Conservation (phyloP, 2,797 vertebrate genomes). For the Helostoma temminkii region DNA sequence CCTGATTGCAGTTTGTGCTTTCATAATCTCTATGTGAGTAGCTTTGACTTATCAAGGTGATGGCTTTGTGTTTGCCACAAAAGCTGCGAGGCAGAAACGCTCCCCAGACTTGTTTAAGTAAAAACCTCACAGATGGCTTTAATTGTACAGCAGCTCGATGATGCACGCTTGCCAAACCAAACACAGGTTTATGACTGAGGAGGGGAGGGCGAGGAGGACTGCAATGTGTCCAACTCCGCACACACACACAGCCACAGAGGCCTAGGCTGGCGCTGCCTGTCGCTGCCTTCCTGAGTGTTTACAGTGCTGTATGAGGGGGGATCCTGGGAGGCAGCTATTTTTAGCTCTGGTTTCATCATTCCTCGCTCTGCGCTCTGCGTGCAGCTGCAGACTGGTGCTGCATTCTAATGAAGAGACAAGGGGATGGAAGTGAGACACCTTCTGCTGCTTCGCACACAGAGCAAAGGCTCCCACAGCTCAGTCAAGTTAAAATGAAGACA, state of each 20-base stretch:
- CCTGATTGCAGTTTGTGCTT: background rate
- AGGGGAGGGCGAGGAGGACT: conserved; percentile 41
- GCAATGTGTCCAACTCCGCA: conserved; percentile 49
- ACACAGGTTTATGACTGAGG: conserved; percentile 71
- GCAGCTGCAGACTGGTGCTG: conserved; percentile 79
- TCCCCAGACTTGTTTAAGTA: conserved; percentile 38
- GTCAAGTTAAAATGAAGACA: background rate
- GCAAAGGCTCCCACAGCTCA: conserved; percentile 3
- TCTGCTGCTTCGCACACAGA: conserved; percentile 19
- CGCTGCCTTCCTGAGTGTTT: conserved; percentile 78
- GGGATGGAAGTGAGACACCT: conserved; percentile 52
- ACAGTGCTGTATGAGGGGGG: conserved; percentile 82
- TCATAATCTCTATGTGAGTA: background rate
- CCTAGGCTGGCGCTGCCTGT: conserved; percentile 54
- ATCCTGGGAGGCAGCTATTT: conserved; percentile 88
- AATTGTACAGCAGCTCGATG: conserved; percentile 63
- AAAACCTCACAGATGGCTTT: conserved; percentile 73
- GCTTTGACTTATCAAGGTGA: conserved; percentile 17
- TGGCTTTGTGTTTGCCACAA: conserved; percentile 27
- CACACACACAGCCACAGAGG: conserved; percentile 25
- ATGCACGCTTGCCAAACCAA: conserved; percentile 69
- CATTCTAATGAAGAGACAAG: conserved; percentile 81
- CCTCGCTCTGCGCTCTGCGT: conserved; percentile 69
- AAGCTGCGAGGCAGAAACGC: conserved; percentile 17
- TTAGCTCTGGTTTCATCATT: conserved; percentile 87